Evolutionary conservation across 2,113 vertebrate species (phyloP).

Genomic region (Noctilio leporinus): DNA sequence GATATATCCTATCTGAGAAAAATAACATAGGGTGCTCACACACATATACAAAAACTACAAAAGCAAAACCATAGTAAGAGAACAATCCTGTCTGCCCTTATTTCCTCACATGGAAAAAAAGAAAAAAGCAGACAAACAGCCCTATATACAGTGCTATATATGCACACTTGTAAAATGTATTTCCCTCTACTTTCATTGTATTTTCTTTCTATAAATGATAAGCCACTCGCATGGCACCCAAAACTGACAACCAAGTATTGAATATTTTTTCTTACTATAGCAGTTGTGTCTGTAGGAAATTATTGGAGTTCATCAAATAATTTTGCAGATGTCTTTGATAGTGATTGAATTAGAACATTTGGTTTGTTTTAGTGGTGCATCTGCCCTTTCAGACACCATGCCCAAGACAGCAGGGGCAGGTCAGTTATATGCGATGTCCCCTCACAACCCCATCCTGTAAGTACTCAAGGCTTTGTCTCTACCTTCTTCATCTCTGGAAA

Average conservation of each 20-base stretch:
- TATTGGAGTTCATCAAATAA: background rate
- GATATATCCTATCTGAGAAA: background rate
- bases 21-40: background rate
- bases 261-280: background rate
- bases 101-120: background rate
- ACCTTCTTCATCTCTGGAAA: background rate
- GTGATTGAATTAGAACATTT: background rate
- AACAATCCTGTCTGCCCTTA: background rate
- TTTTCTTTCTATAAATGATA: background rate
- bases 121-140: background rate
- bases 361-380: background rate
- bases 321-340: background rate
- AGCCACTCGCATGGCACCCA: background rate
- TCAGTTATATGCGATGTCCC: background rate
- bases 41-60: background rate
- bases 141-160: background rate
- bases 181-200: background rate
- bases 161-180: background rate
- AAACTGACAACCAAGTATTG: background rate
- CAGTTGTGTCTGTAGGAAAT: background rate
- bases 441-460: background rate
- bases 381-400: background rate
- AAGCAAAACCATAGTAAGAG: background rate
- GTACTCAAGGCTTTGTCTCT: background rate
- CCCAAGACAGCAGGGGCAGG: background rate